Conservation (phyloP, 2,797 vertebrate species). For the Merluccius polli region DNA sequence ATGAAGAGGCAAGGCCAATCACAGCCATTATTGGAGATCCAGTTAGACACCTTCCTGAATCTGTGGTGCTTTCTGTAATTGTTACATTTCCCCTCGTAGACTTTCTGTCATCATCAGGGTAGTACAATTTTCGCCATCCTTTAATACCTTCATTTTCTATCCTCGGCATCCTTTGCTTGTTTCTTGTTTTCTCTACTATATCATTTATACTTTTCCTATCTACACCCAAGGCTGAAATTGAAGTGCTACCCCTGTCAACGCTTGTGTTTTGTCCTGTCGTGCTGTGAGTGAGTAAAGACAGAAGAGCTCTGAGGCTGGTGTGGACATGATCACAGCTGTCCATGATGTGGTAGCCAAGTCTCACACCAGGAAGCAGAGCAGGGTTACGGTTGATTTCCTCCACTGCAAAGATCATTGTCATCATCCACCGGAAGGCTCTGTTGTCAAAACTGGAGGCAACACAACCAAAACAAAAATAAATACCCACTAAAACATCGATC, state of each 20-base stretch:
- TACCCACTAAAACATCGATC: not conserved
- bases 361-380: constrained; percentile 66
- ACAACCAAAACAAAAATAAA: not conserved
- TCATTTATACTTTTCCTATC: not conserved
- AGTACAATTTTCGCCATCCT: not conserved
- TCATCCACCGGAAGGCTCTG: constrained; percentile 73
- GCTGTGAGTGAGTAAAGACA: constrained; percentile 56
- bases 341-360: constrained; percentile 69
- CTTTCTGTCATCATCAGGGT: constrained; percentile 3
- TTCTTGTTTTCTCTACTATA: not conserved
- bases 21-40: constrained; percentile 64
- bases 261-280: not conserved
- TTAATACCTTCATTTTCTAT: not conserved
- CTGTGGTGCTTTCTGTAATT: not conserved
- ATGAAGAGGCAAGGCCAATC: constrained; percentile 72
- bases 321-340: constrained; percentile 72
- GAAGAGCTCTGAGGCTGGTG: constrained; percentile 59
- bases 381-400: constrained; percentile 71
- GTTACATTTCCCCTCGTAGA: not conserved
- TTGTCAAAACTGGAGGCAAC: constrained; percentile 63
- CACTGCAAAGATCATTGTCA: constrained; percentile 76
- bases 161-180: not conserved
- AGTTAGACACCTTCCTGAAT: constrained; percentile 42
- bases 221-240: not conserved
- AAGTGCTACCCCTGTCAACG: too few relatives aligned